Evolutionary conservation across 2,797 vertebrate genomes (phyloP), one percentile per base, ranked within the genome.

Genomic region (Ibycter americanus): DNA sequence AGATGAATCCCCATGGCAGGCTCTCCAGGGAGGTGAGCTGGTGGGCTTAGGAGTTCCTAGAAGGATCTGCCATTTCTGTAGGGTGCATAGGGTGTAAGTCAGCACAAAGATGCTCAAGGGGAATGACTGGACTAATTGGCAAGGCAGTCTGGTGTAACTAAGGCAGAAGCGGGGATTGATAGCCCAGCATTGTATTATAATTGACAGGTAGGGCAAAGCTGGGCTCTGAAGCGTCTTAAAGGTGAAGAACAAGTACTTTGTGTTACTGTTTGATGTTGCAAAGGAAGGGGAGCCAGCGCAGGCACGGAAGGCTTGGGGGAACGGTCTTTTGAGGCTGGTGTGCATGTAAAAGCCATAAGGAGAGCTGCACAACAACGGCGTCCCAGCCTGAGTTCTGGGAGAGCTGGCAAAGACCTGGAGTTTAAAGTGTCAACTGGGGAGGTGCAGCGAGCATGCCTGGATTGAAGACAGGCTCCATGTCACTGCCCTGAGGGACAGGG

Each of bases 271-370:
- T n/a, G 61, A 36, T 15, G 40, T n/a, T 14, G 63, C 5, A 47
- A 40, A 38, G 47, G 27, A 62, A 44, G 40, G 40, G 44, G 59
- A 74, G 29, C 31, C 26, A 9, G 21, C 1, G 23, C 46, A 44
- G 38, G 31, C 32, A 21, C 0, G 1, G 25, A 46, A 38, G 32
- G 21, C 42, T 1, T 27, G 15, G 18, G 22, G 26, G 25, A 59
- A 38, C 8, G 38, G 32, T 31, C 49, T 63, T 42, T 17, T 58
- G 56, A 29, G 49, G 56, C 44, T 73, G 15, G 8, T 34, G 3
- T 7, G 29, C 0, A 0, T 56, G 49, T 26, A 40, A 2, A 71
- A 52, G 46, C 67, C 1, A 0, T 26, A 32, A n/a, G 46, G 46
- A 59, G 15, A 22, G 38, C 49, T 56, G 31, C 10, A 18, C 1